Evolutionary conservation across 2,888 invertebrate species (phyloP).

Genomic region (Ormyrus pomaceus): DNA sequence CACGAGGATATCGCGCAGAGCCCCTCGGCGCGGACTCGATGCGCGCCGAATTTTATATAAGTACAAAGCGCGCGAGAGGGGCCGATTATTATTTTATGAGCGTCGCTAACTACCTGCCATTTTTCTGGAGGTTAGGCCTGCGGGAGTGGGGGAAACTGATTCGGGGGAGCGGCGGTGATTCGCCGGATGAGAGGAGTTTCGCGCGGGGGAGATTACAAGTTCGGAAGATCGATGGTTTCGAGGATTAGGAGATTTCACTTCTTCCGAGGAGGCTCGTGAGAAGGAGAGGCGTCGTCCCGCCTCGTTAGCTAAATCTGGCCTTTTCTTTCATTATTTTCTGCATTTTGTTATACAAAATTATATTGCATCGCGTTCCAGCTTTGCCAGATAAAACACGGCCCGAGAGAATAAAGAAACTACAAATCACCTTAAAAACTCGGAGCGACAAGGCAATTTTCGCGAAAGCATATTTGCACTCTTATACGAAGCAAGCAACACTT

Average conservation of each 20-base stretch:
- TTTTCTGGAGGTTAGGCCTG: neutral
- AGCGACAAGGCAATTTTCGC: conserved; percentile 2
- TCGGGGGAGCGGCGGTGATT: neutral
- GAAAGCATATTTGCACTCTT: neutral
- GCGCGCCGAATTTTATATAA: conserved; percentile 11
- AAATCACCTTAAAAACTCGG: neutral
- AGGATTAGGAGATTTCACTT: conserved; percentile 29
- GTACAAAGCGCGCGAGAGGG: neutral
- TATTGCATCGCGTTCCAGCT: too few species aligned
- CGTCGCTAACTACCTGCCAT: conserved; percentile 27
- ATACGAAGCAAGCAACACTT: too few species aligned
- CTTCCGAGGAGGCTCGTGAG: neutral
- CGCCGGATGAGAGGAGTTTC: too few species aligned
- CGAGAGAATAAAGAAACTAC: neutral
- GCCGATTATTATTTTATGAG: conserved; percentile 53
- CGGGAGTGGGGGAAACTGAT: conserved; percentile 1
- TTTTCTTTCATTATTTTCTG: too few species aligned
- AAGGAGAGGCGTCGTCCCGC: neutral
- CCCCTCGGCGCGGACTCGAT: neutral
- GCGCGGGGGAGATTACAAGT: neutral
- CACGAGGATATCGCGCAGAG: neutral
- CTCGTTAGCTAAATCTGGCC: too few species aligned
- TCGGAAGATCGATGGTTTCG: neutral
- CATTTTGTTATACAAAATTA: too few species aligned
- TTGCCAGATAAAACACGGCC: too few species aligned